Base-by-base conservation (phyloP, 2,797 vertebrate genomes). In the Florisuga fusca region DNA sequence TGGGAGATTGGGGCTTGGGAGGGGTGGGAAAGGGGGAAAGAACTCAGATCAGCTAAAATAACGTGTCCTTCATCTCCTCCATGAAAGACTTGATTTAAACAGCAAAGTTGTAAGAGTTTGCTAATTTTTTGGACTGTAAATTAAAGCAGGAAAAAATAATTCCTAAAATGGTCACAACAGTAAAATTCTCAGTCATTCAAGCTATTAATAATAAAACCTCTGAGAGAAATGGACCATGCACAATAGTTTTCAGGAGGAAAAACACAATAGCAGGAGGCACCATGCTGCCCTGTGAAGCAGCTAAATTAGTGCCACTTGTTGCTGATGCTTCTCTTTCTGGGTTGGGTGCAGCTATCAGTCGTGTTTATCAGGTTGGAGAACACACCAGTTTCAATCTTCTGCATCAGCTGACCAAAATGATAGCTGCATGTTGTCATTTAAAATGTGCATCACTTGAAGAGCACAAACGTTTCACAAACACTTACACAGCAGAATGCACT, bases 351-450 rank as follows among this genome's bases (percentile, higher is more conserved):
- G 71, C 41, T 86, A 51, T 89, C 50, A 34, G 80, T 77, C 23
- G 1, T 59, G 79, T 79, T 81, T 67, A 95, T 95, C 87, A 77
- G 69, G 82, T 33, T 66, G 81, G 68, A 78, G 80, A 91, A 74
- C 84, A 63, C 46, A 48, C 38, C 78, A 66, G 81, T n/a, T 86
- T 45, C 58, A 89, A 89, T 77, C 83, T 63, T 85, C 36, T 77
- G 41, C 50, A 80, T 86, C 83, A 89, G 81, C 93, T 89, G 87
- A 90, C 75, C 67, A 33, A 78, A 95, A 86, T 87, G 59, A 90
- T 61, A 67, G 62, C 75, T 77, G 34, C 51, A 26, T 31, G n/a
- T 80, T 95, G 80, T 80, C 73, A 78, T 93, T 80, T 84, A 12
- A 63, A 82, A 89, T 74, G 68, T 64, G 74, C 55, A 38, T 68